Evolutionary conservation across 2,888 invertebrate species (phyloP).

Genomic region (Cheilosia urbana): DNA sequence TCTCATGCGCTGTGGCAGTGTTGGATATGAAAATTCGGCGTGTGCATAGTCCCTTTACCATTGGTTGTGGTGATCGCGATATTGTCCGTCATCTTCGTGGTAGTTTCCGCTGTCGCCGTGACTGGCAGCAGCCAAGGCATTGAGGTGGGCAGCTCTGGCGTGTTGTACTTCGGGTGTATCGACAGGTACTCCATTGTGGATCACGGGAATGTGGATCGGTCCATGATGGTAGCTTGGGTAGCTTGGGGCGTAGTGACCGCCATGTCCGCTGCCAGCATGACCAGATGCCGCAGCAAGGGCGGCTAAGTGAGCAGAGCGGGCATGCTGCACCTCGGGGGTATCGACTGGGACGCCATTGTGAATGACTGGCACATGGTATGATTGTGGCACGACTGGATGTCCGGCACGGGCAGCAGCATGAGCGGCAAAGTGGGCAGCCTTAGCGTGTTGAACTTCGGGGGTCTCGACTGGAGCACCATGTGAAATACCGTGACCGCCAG

Average conservation of each 20-base stretch:
- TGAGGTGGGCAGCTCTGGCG: conserved; percentile 83
- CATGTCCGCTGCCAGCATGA: conserved; percentile 71
- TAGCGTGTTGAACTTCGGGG: conserved; percentile 84
- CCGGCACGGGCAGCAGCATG: conserved; percentile 82
- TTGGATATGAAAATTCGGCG: conserved; percentile 32
- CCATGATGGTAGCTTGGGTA: conserved; percentile 82
- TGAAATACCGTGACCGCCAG: conserved; percentile 78
- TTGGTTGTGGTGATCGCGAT: conserved; percentile 79
- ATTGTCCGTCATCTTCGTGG: conserved; percentile 81
- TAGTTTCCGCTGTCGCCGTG: conserved; percentile 79
- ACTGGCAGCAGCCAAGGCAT: conserved; percentile 82
- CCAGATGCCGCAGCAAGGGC: conserved; percentile 82
- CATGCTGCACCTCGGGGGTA: conserved; percentile 85
- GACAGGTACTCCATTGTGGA: conserved; percentile 84
- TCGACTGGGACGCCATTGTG: conserved; percentile 84
- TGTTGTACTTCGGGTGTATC: conserved; percentile 85
- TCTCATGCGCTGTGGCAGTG: conserved; percentile 65
- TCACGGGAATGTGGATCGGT: conserved; percentile 83
- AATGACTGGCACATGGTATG: conserved; percentile 83
- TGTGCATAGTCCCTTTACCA: conserved; percentile 49
- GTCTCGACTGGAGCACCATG: conserved; percentile 83
- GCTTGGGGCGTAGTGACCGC: conserved; percentile 78
- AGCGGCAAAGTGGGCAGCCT: conserved; percentile 83
- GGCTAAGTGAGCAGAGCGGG: conserved; percentile 83
- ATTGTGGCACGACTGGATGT: conserved; percentile 76